phyloP scores from a whole-genome alignment of 2,888 invertebrate species.

The Pegoplata infirma region DNA sequence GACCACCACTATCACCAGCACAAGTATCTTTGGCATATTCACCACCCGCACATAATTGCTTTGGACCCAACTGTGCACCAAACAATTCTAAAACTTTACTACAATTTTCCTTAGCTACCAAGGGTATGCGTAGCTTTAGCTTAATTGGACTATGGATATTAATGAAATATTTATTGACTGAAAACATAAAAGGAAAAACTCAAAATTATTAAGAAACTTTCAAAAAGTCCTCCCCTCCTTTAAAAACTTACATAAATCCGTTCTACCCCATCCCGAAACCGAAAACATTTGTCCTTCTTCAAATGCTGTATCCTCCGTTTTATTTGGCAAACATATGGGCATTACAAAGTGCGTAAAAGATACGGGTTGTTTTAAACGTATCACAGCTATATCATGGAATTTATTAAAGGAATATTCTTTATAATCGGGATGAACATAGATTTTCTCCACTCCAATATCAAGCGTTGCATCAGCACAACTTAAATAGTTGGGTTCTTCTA shows the following conservation, averaged over 20 bases:
- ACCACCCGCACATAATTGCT: conserved; percentile 86
- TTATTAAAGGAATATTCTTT: conserved; percentile 79
- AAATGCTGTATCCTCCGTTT: conserved; percentile 73
- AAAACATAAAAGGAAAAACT: no score
- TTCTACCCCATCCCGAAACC: conserved; percentile 83
- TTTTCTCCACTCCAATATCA: conserved; percentile 82
- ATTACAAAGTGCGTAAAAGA: conserved; percentile 80
- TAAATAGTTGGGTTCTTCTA: conserved; percentile 75
- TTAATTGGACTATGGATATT: conserved; percentile 81
- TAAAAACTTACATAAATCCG: conserved; percentile 78
- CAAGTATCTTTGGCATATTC: conserved; percentile 84
- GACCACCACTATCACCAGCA: conserved; percentile 85
- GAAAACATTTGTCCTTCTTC: conserved; percentile 79
- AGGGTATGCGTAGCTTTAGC: conserved; percentile 82
- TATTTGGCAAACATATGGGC: conserved; percentile 80
- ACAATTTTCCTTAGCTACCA: conserved; percentile 80
- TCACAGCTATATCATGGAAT: conserved; percentile 81
- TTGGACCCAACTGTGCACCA: conserved; percentile 79
- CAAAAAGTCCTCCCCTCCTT: no score
- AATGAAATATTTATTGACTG: conserved; percentile 75
- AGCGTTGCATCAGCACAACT: conserved; percentile 83
- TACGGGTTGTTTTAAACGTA: conserved; percentile 72
- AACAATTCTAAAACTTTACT: conserved; percentile 78
- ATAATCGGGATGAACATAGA: conserved; percentile 83
- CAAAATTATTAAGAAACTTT: no score